Base-by-base conservation (phyloP, 2,113 vertebrate genomes). In the Alexandromys fortis region DNA sequence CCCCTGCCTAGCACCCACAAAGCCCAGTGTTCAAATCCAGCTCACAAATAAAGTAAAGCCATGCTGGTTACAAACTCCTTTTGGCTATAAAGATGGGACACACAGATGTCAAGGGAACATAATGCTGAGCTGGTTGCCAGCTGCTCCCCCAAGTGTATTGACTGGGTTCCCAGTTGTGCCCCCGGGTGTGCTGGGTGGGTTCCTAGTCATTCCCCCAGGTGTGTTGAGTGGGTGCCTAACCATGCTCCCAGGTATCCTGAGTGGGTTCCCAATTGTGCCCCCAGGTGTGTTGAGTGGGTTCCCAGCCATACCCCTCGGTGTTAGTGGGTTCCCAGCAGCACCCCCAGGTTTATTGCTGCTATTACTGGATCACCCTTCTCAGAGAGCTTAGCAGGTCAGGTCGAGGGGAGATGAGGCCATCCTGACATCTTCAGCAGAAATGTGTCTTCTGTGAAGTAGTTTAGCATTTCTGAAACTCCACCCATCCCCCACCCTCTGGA, bases 81-180 rank as follows among this genome's bases (percentile, higher is more conserved):
- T 77, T 22, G 26, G 17, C 52, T 28, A 3, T 47, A 67, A 52
- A n/a, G 68, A 30, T 14, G 0, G 24, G 67, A 3, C 6, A 28
- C 28, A 10, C 0, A 4, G 76, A 24, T 3, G 38, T 10, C 4
- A 0, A 0, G 2, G 47, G 26, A 3, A 4, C 8, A 0, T 3
- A 4, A 3, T 6, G 7, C 33, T 16, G 78, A n/a, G 33, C 1
- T 0, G 14, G 38, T 38, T 70, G 19, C 58, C 58, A 58, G 19
- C 19, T 58, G 58, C 58, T 58, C 19, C 58, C 58, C 19, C 58
- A 58, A 58, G 58, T 58, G 19, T 21, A 58, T 58, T 7, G 58
- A 58, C 58, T 58, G 17, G 19, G 58, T 58, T 58, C 58, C 58
- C 6, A 58, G 58, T 21, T 58, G 19, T 58, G 58, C 58, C 58